phyloP scores from a whole-genome alignment of 2,113 vertebrate species.

The Triplophysa tibetana region DNA sequence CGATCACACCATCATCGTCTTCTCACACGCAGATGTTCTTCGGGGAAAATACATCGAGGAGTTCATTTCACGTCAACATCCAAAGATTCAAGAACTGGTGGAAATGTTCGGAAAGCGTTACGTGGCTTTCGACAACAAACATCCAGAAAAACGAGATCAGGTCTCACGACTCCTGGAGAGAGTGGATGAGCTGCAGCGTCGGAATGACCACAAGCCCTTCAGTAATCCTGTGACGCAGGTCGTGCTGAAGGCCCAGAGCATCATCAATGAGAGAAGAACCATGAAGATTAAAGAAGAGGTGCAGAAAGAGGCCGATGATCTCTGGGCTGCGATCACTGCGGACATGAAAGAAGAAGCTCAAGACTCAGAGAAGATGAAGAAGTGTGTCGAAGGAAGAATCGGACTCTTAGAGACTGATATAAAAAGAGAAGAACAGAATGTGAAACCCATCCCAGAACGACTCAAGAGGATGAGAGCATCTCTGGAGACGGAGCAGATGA shows the following conservation, averaged over 20 bases:
- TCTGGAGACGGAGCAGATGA: background rate
- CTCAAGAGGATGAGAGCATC: background rate
- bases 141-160: conserved; percentile 32
- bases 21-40: conserved; percentile 47
- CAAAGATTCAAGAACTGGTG: conserved; percentile 25
- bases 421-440: background rate
- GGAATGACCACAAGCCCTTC: conserved; percentile 22
- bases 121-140: conserved; percentile 46
- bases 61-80: conserved; percentile 38
- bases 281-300: background rate
- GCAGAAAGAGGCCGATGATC: background rate
- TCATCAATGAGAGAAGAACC: conserved; percentile 2
- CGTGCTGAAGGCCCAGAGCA: background rate
- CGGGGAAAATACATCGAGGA: conserved; percentile 8
- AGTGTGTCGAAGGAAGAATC: background rate
- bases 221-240: background rate
- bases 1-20: conserved; percentile 47
- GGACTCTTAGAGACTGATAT: background rate
- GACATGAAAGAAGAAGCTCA: background rate
- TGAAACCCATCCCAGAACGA: background rate
- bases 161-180: conserved; percentile 40
- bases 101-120: conserved; percentile 22
- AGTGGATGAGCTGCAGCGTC: conserved; percentile 9
- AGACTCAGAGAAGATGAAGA: background rate
- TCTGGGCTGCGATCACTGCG: background rate